Evolutionary conservation across 2,113 vertebrate species (phyloP), one percentile per base, ranked within the genome.

Genomic region (Cottus gobio): DNA sequence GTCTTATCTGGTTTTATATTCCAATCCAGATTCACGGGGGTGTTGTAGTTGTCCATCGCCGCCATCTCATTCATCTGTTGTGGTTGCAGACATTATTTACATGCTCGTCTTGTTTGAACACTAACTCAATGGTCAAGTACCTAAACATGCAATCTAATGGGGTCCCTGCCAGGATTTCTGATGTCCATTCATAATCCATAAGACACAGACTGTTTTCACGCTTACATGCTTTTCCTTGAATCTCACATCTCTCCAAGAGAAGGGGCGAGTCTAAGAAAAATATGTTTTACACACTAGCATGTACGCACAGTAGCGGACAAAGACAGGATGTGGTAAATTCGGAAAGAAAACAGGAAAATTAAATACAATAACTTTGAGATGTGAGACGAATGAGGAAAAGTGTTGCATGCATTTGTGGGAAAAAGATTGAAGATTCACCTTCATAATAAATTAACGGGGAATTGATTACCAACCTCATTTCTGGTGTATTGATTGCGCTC

Each of bases 131-230:
- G 61, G 52, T 75, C 39, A 56, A 57, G 73, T 79, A 73, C 76
- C 60, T 66, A 39, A 80, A 58, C 57, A 3, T 69, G 48, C 54
- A 77, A 80, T 84, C 78, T 82, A 78, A 77, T 87, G 26, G 71
- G 56, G 65, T 42, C 24, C 16, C 11, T 28, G 61, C 78, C 64
- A 79, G 56, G n/a, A 56, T 57, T 50, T 79, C 36, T 72, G 42
- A 68, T 63, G 74, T 50, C 69, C 77, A 85, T 90, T 82, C 72
- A 88, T 88, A 82, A 87, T 75, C 77, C 56, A 75, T 70, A 68
- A 42, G 50, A 71, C 74, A 50, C 71, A 63, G 60, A 75, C 10
- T 2, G n/a, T 71, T 73, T 79, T 52, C 71, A 56, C 44, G 77
- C 31, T 42, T 50, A 46, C n/a, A 65, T 1, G 28, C 28, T 71